Base-by-base conservation (phyloP, 2,113 vertebrate genomes). In the Zingel zingel region DNA sequence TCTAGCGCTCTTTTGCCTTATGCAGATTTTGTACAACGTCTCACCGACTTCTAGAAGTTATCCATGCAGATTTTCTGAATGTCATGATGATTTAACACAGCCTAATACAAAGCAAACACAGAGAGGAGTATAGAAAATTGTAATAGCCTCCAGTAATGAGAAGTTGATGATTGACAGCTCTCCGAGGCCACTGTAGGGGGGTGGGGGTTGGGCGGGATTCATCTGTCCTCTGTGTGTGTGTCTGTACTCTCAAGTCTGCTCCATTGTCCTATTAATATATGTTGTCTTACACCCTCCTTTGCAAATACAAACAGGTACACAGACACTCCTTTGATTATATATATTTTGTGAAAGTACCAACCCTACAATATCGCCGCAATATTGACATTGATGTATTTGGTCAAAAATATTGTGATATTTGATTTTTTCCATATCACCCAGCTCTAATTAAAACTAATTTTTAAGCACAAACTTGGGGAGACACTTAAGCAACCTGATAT, bases 251-350 rank as follows among this genome's bases (percentile, higher is more conserved):
- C 23, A 63, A 77, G 80, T 48, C 62, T 75, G 68, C 66, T 86
- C 81, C 84, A 90, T 89, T 93, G 89, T 94, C 85, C 86, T 89
- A 90, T 85, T 86, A 86, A 88, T 84, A 91, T 65, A 88, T 81
- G 86, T 86, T 81, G 80, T 84, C 82, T 85, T 81, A 88, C 82
- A 68, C 57, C 67, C 56, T 79, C 27, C 12, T 63, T 68, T 21
- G 2, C 47, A 61, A 39, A 78, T 25, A 82, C 25, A 61, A 18
- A n/a, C 65, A 43, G 13, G 47, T n/a, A 80, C 65, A 82, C 69
- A 84, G 19, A 56, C 56, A 56, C 48, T 54, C 74, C 58, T 86
- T 82, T 82, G 65, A 82, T 78, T 78, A 6, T 33, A 43, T 11
- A 43, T 43, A 43, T 43, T 43, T 43, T 43, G 8, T 43, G 0